Base-by-base conservation (phyloP, 2,888 invertebrate species). In the Automeris io region DNA sequence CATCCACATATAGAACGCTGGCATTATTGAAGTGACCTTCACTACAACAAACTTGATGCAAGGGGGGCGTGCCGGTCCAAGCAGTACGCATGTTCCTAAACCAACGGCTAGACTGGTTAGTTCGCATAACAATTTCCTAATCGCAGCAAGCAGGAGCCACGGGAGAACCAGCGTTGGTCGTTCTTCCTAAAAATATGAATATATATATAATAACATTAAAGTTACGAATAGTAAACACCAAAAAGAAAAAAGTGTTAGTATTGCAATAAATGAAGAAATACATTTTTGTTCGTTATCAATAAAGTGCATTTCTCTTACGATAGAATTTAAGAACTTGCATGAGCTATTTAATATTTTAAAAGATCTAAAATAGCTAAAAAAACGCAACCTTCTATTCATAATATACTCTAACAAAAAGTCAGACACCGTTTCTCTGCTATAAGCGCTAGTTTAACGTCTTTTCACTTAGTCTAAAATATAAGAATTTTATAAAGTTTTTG, bases 1-100 rank as follows among this genome's bases (percentile, higher is more conserved):
- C 57, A 82, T 70, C 88, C 88, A 89, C 74, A 80, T 79, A 47
- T 89, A 89, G 40, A 87, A 73, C 0, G 81, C 71, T 1, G 88
- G 87, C 49, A 71, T 72, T 19, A 88, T 81, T 2, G 79, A 68
- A 1, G 70, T 49, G 3, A 87, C 54, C 51, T 88, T 87, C 12
- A 72, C 59, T 3, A 88, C 51, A n/a, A 88, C 58, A 44, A 88
- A 89, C 44, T 79, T 85, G 41, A 88, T 64, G 51, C 88, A 88
- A 0, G 87, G 72, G 0, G 83, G 70, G 33, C 76, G 63, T 1
- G 81, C 70, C 0, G 87, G 72, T 2, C 87, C 87, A 18, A 88
- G 57, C 1, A 83, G 59, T 1, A 87, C 62, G 43, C 88, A 89
- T 1, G 79, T 78, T 6, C 81, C 88, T 2, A 87, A 67, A 0